Percentiles rank a stretch among this genome's conserved stretches.
phyloP scores from a whole-genome alignment of 2,113 vertebrate species.

The Cololabis saira region DNA sequence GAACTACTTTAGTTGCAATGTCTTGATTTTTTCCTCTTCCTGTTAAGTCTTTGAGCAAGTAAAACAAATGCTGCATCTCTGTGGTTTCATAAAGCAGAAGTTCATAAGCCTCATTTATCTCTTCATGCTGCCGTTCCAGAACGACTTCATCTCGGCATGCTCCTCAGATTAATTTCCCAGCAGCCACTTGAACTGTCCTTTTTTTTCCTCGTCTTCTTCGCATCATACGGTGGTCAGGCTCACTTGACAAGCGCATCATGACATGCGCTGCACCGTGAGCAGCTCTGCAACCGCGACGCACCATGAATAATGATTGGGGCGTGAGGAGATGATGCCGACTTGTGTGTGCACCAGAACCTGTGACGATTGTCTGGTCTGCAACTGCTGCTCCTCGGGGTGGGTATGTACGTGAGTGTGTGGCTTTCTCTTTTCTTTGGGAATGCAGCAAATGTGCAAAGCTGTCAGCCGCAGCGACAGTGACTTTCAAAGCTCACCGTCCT shows the following conservation, averaged over 20 bases:
- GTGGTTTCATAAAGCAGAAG: background rate
- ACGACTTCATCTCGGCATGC: slow-evolving; percentile 22
- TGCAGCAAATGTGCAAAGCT: slow-evolving; percentile 22
- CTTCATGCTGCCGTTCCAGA: background rate
- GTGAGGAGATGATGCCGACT: slow-evolving; percentile 44
- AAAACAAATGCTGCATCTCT: too few relatives aligned
- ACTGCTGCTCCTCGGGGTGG: background rate
- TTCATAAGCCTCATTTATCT: background rate
- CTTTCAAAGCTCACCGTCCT: slow-evolving; percentile 10
- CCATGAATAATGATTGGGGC: slow-evolving; percentile 69
- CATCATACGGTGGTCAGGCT: slow-evolving; percentile 56
- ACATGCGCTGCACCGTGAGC: slow-evolving; percentile 50
- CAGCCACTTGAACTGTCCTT: slow-evolving; percentile 50
- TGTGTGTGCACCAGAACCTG: slow-evolving; percentile 23
- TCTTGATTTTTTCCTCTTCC: too few relatives aligned
- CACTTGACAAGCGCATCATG: slow-evolving; percentile 58
- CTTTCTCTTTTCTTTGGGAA: slow-evolving; percentile 1
- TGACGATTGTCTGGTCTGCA: slow-evolving; percentile 7
- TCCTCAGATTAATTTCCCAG: slow-evolving; percentile 41
- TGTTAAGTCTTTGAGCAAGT: too few relatives aligned
- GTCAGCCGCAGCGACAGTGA: background rate
- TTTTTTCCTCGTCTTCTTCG: slow-evolving; percentile 14
- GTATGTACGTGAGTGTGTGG: background rate
- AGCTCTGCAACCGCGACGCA: slow-evolving; percentile 47
- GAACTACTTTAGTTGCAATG: too few relatives aligned